A percentile compares a stretch with the other conserved stretches of the same genome.
phyloP scores from a whole-genome alignment of 2,113 vertebrate genomes.

The Meleagris gallopavo region DNA sequence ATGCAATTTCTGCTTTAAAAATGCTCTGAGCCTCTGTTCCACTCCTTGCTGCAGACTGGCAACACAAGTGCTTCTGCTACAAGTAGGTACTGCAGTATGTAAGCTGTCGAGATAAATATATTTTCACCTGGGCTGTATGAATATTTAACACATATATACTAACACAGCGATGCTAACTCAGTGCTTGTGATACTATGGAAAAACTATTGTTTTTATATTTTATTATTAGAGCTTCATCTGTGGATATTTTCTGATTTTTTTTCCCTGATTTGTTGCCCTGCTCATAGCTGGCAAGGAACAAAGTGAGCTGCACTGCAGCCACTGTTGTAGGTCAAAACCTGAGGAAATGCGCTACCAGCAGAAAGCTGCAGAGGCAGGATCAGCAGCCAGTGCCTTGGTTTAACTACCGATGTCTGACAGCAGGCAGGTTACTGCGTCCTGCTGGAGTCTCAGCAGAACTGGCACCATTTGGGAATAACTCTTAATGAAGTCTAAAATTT shows the following conservation, averaged over 20 bases:
- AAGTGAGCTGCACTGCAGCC: neutral
- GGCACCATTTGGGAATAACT: neutral
- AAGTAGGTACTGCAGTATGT: neutral
- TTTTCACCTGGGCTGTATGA: conserved; percentile 31
- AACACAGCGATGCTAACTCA: neutral
- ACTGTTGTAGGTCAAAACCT: neutral
- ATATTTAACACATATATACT: conserved; percentile 19
- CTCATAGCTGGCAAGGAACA: neutral
- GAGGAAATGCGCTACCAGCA: neutral
- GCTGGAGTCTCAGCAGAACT: neutral
- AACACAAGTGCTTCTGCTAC: neutral
- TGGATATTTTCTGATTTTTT: neutral
- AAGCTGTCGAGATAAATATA: neutral
- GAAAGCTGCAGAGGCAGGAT: neutral
- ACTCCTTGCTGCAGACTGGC: neutral
- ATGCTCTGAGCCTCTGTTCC: neutral
- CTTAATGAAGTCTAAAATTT: conserved; percentile 44
- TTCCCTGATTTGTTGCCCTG: neutral
- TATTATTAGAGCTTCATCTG: neutral
- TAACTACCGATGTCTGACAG: neutral
- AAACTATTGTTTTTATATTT: neutral
- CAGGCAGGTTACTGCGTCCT: neutral
- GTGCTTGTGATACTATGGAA: neutral
- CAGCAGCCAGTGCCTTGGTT: neutral
- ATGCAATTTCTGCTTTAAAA: neutral